Conservation (phyloP, 2,797 vertebrate genomes). For the Coendou prehensilis region DNA sequence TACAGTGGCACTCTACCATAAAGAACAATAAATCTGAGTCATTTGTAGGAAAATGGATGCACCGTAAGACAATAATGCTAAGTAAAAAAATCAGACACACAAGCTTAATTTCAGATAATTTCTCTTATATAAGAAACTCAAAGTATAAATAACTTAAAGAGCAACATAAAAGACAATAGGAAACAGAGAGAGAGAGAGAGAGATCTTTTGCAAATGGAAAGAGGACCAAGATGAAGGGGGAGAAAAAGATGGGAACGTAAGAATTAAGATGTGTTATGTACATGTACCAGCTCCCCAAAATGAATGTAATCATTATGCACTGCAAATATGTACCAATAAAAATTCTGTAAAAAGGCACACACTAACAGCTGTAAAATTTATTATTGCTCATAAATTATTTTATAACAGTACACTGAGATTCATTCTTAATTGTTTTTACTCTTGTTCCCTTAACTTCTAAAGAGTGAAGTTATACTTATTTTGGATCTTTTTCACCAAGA, state of each 20-base stretch:
- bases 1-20: not conserved
- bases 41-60: not conserved
- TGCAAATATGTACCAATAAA: not conserved
- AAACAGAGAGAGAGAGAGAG: too few relatives aligned
- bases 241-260: too few relatives aligned
- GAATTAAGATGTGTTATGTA: too few relatives aligned
- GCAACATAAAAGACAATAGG: too few relatives aligned
- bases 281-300: not conserved
- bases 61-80: not conserved
- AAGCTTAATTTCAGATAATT: not conserved
- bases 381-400: slow-evolving; percentile 34
- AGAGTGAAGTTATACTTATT: slow-evolving; percentile 21
- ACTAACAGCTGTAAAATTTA: slow-evolving; percentile 37
- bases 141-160: not conserved
- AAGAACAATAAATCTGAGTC: not conserved
- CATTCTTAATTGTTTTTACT: slow-evolving; percentile 62
- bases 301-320: not conserved
- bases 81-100: not conserved
- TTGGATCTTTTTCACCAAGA: not conserved
- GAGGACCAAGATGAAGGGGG: too few relatives aligned
- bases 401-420: slow-evolving; percentile 15
- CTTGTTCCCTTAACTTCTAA: not conserved
- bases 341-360: not conserved
- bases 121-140: not conserved
- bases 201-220: too few relatives aligned